These are phyloP conservation scores for Callionymus lyra DNA, from an alignment of 2,113 vertebrate genomes.

Conservation along the genomic window DNA sequence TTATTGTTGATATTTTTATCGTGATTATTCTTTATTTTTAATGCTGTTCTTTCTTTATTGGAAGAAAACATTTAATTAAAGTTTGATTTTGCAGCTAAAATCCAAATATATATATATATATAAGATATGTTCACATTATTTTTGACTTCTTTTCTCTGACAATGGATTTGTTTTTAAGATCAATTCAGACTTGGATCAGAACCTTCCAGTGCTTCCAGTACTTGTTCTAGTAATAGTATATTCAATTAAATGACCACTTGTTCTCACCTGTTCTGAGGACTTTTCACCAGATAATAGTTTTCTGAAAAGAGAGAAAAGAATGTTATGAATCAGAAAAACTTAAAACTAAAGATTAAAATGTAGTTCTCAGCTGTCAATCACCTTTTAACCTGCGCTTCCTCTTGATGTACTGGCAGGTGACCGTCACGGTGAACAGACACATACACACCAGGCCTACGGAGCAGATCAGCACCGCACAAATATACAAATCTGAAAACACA, in stretches of 20 bases:
- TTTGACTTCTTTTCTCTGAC: no score
- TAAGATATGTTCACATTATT: no score
- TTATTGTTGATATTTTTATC: no score
- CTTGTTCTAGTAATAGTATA: no score
- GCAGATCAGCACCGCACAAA: conserved; percentile 84
- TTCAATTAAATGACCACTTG: neutral
- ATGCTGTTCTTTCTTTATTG: no score
- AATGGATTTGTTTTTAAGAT: no score
- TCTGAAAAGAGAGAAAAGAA: conserved; percentile 54
- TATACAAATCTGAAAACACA: conserved; percentile 82
- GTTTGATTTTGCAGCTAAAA: no score
- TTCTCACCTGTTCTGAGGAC: conserved; percentile 83
- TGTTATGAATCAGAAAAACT: neutral
- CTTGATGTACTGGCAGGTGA: conserved; percentile 82
- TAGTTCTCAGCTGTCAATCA: conserved; percentile 34
- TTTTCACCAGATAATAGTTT: conserved; percentile 85
- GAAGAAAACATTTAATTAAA: no score
- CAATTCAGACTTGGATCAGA: no score
- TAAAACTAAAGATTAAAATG: neutral
- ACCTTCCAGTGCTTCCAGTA: no score
- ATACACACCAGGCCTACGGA: conserved; percentile 86
- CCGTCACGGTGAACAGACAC: conserved; percentile 80
- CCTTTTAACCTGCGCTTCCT: conserved; percentile 81
- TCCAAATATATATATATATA: no score
- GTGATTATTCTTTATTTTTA: no score